phyloP scores from a whole-genome alignment of 2,888 invertebrate genomes.

The Axea sp. region DNA sequence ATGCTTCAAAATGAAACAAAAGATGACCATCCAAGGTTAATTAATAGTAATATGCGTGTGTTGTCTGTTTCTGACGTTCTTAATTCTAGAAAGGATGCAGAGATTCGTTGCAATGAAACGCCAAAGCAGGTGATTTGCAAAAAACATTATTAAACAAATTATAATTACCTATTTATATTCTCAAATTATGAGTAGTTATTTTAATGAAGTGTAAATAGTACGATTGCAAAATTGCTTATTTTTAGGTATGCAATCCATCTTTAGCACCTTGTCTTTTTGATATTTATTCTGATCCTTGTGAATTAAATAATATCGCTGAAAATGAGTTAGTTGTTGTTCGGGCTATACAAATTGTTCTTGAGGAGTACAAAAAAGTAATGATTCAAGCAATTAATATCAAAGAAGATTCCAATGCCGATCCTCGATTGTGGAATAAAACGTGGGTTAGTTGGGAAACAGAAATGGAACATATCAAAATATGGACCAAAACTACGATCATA shows the following conservation, averaged over 20 bases:
- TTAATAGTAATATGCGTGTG: conserved; percentile 17
- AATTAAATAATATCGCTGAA: conserved; percentile 79
- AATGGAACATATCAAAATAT: conserved; percentile 81
- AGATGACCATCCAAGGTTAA: conserved; percentile 3
- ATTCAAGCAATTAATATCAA: conserved; percentile 79
- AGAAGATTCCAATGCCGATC: conserved; percentile 80
- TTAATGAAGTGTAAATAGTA: no score
- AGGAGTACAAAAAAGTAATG: conserved; percentile 78
- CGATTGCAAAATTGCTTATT: conserved; percentile 16
- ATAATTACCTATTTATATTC: no score
- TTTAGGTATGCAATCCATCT: conserved; percentile 72
- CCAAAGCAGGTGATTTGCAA: conserved; percentile 21
- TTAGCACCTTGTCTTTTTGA: conserved; percentile 77
- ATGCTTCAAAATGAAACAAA: conserved; percentile 20
- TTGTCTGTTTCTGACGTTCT: conserved; percentile 43
- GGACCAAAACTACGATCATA: not conserved
- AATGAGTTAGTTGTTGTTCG: conserved; percentile 76
- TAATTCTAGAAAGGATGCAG: conserved; percentile 25
- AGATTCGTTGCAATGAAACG: conserved; percentile 21
- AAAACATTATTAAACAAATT: no score
- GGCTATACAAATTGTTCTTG: conserved; percentile 79
- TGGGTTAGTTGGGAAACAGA: conserved; percentile 83
- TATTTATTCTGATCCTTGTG: conserved; percentile 78
- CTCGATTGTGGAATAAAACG: conserved; percentile 80
- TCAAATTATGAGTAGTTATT: no score